Base-by-base conservation (phyloP, 2,888 invertebrate genomes). In the Cistogaster globosa region DNA sequence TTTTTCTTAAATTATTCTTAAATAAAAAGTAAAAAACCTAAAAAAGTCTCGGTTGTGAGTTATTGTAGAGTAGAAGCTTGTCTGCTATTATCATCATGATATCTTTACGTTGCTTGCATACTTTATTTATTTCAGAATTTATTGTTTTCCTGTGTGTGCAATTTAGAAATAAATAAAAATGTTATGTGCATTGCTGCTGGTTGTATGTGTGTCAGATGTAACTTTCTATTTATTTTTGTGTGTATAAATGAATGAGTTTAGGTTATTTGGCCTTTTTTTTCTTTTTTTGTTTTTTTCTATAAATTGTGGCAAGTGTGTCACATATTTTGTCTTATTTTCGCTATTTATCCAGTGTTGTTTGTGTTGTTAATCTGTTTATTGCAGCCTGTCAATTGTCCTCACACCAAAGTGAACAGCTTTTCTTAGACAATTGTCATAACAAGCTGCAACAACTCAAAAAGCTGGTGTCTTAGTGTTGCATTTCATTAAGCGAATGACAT, bases 261-360 rank as follows among this genome's bases (percentile, higher is more conserved):
- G 45, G 14, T 58, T 48, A 55, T 65, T 16, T 57, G 65, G 38
- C 42, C 22, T 42, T 42, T 42, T 12, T 42, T 42, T 12, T 69
- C 60, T 48, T 45, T 42, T 42, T 12, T 42, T 42, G 1, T 69
- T 67, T 48, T 45, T 36, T 53, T 65, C 42, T 48, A 55, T 69
- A 57, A 62, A 74, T 55, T 78, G 72, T 67, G 67, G 45, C 67
- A 67, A 72, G 60, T 58, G 77, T 74, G 68, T 67, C 68, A 74
- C 69, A 42, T 83, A 72, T 55, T 74, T 72, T 78, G 72, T 78
- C 51, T 78, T 68, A 74, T 74, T 83, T 83, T 74, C 78, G 72
- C 48, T 77, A 38, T 38, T 53, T 58, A 53, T 20, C 55, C 22
- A 5, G 14, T 48, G 16, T 36, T 38, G 22, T 22, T 22, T 20